Percentiles rank a stretch among this genome's conserved stretches.
Evolutionary conservation across 2,113 vertebrate species (phyloP).

Genomic region (Tragelaphus scriptus): DNA sequence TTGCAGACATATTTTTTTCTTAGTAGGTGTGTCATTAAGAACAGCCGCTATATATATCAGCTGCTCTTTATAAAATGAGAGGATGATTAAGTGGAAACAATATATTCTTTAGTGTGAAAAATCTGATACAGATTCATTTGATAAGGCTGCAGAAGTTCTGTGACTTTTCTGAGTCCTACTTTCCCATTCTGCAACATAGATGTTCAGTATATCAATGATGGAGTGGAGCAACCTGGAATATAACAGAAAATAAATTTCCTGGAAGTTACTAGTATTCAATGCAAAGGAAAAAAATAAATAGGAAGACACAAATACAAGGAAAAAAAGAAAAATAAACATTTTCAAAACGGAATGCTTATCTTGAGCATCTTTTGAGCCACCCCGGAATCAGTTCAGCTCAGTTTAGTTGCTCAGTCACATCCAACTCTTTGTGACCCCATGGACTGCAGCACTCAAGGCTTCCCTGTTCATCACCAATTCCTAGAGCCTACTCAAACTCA

Average conservation of each 20-base stretch:
- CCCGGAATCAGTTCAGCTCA: neutral
- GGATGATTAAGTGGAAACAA: neutral
- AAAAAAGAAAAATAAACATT: neutral
- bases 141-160: neutral
- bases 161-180: neutral
- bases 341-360: neutral
- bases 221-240: rapidly evolving
- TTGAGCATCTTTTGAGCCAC: neutral
- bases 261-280: neutral
- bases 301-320: neutral
- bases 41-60: too few relatives aligned
- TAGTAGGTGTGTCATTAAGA: too few relatives aligned
- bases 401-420: neutral
- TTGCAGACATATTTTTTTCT: too few relatives aligned
- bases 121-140: neutral
- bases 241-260: neutral
- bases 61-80: neutral
- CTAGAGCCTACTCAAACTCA: neutral
- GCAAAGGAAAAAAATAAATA: neutral
- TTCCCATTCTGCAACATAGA: neutral
- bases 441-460: neutral
- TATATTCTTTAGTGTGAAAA: neutral
- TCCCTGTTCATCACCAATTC: neutral
- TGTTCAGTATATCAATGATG: neutral
- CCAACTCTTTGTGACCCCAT: neutral